A percentile compares a stretch with the other conserved stretches of the same genome.
Conservation (phyloP, 2,888 invertebrate genomes). For the Ethmia dodecea region DNA sequence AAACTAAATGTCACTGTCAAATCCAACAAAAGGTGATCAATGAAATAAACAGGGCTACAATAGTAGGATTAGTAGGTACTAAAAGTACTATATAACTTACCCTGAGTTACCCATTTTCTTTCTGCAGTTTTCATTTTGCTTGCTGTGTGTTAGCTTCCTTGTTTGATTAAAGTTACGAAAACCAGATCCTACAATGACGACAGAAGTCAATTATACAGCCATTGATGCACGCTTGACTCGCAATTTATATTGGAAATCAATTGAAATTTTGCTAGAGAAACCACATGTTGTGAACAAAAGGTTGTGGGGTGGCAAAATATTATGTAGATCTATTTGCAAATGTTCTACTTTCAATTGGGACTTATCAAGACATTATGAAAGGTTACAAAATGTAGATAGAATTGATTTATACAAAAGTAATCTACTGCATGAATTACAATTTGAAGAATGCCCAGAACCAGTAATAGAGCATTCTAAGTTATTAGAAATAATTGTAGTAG, state of each 20-base stretch:
- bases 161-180: too few species aligned
- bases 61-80: too few species aligned
- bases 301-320: conserved; percentile 74
- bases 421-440: conserved; percentile 21
- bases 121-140: too few species aligned
- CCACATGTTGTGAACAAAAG: conserved; percentile 86
- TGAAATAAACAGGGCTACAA: too few species aligned
- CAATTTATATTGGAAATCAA: conserved; percentile 78
- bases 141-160: too few species aligned
- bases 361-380: conserved; percentile 13
- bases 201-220: not conserved
- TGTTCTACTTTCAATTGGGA: conserved; percentile 18
- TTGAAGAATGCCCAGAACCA: conserved; percentile 11
- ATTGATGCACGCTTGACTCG: not conserved
- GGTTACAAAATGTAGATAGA: conserved; percentile 15
- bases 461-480: conserved; percentile 11
- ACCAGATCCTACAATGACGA: too few species aligned
- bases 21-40: too few species aligned
- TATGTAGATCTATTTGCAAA: conserved; percentile 27
- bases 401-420: conserved; percentile 17
- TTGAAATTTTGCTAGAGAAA: conserved; percentile 80
- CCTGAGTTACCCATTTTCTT: too few species aligned
- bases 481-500: conserved; percentile 41
- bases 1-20: too few species aligned
- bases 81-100: too few species aligned